Base-by-base conservation (phyloP, 2,888 invertebrate species). In the Epiblema foenella region DNA sequence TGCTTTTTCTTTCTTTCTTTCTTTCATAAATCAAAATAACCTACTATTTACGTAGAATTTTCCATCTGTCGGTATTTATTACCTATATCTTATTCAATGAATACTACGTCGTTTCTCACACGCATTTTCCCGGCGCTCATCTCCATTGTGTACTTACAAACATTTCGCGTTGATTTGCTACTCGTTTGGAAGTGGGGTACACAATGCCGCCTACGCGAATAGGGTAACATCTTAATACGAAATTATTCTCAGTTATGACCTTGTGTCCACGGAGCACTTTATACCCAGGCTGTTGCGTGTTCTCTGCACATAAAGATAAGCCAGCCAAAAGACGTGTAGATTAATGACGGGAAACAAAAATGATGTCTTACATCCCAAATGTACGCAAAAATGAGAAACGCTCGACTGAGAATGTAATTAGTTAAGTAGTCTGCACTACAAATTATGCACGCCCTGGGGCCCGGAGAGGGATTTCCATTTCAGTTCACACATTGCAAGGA, bases 291-390 rank as follows among this genome's bases (percentile, higher is more conserved):
- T 83, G 82, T 87, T 83, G 85, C 86, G 83, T 88, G 88, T 81
- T 83, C 81, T 81, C 81, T 74, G 78, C 79, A 85, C 84, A 87
- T 88, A 87, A 86, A 86, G 88, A 87, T 88, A 88, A 88, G 86
- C 86, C 82, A 81, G 77, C 81, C 82, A 81, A 83, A 85, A 84
- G 82, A 83, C 86, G 83, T 84, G 81, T 81, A 82, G 83, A 87
- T 88, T 85, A 88, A 87, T 86, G 86, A 83, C 81, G 80, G 82
- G 81, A 84, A 85, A 82, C 86, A 82, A 84, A 71, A 88, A 85
- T 81, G 80, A 81, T 84, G 84, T 82, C 84, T 84, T 81, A 78
- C 76, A 59, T 54, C 39, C 62, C 62, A 62, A 60, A 57, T 62
- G 71, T 71, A 67, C 56, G 71, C 59, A 62, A 71, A 66, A 71